Percentiles rank a stretch among this genome's conserved stretches.
Evolutionary conservation across 2,113 vertebrate genomes (phyloP).

Genomic region (Chaetodon trifascialis): DNA sequence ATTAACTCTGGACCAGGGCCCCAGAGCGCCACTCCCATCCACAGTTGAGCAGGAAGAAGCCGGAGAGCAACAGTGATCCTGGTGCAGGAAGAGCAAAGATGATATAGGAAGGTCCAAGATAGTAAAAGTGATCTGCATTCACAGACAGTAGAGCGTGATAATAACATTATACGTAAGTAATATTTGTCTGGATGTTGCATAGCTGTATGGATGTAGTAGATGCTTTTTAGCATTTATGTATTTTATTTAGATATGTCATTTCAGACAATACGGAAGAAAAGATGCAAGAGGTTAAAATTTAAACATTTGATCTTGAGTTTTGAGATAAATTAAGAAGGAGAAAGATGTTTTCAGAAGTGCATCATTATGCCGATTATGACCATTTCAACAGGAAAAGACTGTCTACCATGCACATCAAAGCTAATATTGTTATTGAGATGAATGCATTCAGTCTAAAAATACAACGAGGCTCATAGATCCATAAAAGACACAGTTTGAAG

Average conservation of each 20-base stretch:
- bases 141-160: slow-evolving; percentile 12
- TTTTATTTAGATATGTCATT: background rate
- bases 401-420: background rate
- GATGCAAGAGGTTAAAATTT: background rate
- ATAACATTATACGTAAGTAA: slow-evolving; percentile 37
- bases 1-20: slow-evolving; percentile 80
- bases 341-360: background rate
- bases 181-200: slow-evolving; percentile 23
- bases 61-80: slow-evolving; percentile 34
- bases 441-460: background rate
- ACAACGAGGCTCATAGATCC: background rate
- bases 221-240: background rate
- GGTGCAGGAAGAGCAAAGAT: slow-evolving; percentile 21
- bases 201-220: background rate
- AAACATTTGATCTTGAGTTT: background rate
- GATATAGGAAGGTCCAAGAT: slow-evolving; percentile 19
- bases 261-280: slow-evolving; percentile 4
- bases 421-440: background rate
- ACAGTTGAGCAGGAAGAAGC: slow-evolving; percentile 56
- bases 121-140: slow-evolving; percentile 22
- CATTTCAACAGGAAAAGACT: background rate
- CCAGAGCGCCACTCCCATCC: slow-evolving; percentile 63
- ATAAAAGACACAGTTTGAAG: background rate
- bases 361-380: background rate
- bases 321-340: background rate